phyloP scores from a whole-genome alignment of 2,888 invertebrate genomes.

The Lasioglossum malachurum region DNA sequence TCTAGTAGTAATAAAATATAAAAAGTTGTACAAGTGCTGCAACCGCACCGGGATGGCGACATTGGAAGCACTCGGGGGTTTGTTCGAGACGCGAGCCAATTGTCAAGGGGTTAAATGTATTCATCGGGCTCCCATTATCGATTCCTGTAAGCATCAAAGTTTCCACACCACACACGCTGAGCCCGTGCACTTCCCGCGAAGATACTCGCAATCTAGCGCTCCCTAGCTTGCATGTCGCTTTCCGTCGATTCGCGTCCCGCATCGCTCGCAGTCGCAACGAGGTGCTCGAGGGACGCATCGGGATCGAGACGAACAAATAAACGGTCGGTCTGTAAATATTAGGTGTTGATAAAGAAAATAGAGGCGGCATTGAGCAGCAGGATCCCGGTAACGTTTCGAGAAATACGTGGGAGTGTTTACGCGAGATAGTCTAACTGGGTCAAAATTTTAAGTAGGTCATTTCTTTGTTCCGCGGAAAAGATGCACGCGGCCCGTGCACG shows the following conservation, averaged over 20 bases:
- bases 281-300: background rate
- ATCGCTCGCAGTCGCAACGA: background rate
- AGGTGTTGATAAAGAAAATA: background rate
- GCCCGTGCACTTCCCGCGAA: background rate
- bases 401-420: background rate
- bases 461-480: background rate
- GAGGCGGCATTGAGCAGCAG: background rate
- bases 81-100: background rate
- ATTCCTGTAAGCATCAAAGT: constrained; percentile 34
- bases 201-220: background rate
- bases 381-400: background rate
- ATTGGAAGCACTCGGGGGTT: background rate
- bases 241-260: background rate
- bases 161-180: background rate
- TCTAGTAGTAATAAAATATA: background rate
- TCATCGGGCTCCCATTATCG: constrained; percentile 8
- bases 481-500: background rate
- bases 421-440: background rate
- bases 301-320: background rate
- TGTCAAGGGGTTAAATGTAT: background rate
- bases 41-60: background rate
- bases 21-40: background rate
- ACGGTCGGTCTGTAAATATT: background rate
- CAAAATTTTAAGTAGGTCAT: constrained; percentile 2
- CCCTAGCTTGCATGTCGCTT: background rate